Conservation (phyloP, 2,888 invertebrate species). For the Epistrophe grossulariae region DNA sequence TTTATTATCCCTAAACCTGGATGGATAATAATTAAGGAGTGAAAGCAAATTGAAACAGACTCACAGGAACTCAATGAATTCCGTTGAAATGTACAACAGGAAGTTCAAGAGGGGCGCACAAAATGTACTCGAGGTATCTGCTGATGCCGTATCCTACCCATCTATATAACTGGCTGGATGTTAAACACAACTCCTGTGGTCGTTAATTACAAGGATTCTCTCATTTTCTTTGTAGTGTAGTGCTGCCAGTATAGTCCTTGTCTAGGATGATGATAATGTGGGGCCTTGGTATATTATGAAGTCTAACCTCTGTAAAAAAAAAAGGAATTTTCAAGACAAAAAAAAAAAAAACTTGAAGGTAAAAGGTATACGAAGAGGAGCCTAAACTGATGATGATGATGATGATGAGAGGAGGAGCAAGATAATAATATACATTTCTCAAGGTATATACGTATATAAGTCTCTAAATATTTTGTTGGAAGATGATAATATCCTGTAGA, state of each 20-base stretch:
- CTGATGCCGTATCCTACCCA: background rate
- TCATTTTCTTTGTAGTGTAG: slow-evolving; percentile 10
- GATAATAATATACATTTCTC: slow-evolving; percentile 39
- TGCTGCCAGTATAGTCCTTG: background rate
- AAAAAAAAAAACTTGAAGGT: slow-evolving; percentile 1
- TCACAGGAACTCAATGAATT: slow-evolving; percentile 65
- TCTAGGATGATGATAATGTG: slow-evolving; percentile 18
- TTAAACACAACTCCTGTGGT: slow-evolving; percentile 60
- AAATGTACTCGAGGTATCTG: slow-evolving; percentile 14
- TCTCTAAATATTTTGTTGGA: slow-evolving; percentile 45
- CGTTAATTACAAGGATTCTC: slow-evolving; percentile 67
- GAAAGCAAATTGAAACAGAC: slow-evolving; percentile 67
- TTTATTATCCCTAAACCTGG: slow-evolving; percentile 57
- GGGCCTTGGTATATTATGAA: slow-evolving; percentile 26
- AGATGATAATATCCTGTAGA: slow-evolving; percentile 29
- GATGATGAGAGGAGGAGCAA: slow-evolving; percentile 25
- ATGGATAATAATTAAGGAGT: slow-evolving; percentile 58
- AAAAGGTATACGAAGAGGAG: slow-evolving; percentile 12
- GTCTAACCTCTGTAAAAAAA: slow-evolving; percentile 32
- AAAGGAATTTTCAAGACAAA: slow-evolving; percentile 42
- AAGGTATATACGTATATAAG: slow-evolving; percentile 15
- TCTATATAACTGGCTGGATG: background rate
- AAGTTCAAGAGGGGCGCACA: slow-evolving; percentile 58
- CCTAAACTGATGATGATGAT: slow-evolving; percentile 37
- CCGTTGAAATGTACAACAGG: slow-evolving; percentile 57